Evolutionary conservation across 1,140 invertebrate genomes (phyloP).

Genomic region (Drosophila arizonae): DNA sequence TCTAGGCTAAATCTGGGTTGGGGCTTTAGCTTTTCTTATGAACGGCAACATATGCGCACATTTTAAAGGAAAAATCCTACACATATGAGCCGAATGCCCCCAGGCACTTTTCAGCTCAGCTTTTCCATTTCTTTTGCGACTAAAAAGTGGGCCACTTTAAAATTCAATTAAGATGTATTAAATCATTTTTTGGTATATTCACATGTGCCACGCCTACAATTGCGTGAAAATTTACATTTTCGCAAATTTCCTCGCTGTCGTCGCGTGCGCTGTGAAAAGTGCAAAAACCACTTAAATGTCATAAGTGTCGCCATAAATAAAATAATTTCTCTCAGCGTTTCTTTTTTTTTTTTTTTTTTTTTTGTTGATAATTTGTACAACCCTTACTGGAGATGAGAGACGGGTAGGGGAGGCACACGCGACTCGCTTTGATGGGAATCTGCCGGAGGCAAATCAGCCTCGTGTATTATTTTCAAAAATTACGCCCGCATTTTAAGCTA

Average conservation of each 20-base stretch:
- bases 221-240: constrained; percentile 44
- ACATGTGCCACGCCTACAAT: constrained; percentile 42
- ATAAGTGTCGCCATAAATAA: constrained; percentile 72
- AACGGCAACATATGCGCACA: constrained; percentile 68
- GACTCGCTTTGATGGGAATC: constrained; percentile 55
- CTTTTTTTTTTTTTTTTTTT: background rate
- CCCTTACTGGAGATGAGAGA: constrained; percentile 32
- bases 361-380: constrained; percentile 44
- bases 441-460: constrained; percentile 47
- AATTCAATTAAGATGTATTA: constrained; percentile 76
- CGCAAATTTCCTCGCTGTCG: constrained; percentile 28
- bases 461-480: constrained; percentile 34
- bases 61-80: constrained; percentile 39
- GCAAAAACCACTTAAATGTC: constrained; percentile 77
- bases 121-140: constrained; percentile 32
- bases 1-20: constrained; percentile 38
- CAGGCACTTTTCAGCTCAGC: background rate
- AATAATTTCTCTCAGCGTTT: constrained; percentile 30
- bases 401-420: constrained; percentile 24
- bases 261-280: constrained; percentile 66
- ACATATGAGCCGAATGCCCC: constrained; percentile 41
- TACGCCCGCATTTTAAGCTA: constrained; percentile 56
- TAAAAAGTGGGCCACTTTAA: constrained; percentile 62
- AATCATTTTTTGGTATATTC: constrained; percentile 54
- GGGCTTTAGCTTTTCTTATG: constrained; percentile 38